Percentiles rank a stretch among this genome's conserved stretches.
Evolutionary conservation across 2,797 vertebrate genomes (phyloP).

Genomic region (Knipowitschia caucasica): DNA sequence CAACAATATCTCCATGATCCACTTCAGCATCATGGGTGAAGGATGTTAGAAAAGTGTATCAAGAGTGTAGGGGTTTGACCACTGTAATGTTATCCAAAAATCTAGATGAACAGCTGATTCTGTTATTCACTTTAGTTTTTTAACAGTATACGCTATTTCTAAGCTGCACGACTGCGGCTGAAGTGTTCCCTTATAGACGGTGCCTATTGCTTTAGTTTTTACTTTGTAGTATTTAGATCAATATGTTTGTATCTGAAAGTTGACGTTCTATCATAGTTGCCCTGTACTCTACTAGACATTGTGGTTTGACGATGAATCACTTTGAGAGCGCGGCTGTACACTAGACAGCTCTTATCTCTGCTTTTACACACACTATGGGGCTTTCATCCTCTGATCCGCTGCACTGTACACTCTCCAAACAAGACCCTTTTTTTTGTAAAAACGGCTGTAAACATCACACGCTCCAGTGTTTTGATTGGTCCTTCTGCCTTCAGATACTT

Average conservation of each 20-base stretch:
- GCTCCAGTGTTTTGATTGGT: slow-evolving; percentile 4
- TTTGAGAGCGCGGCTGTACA: slow-evolving; percentile 1
- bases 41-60: too few relatives aligned
- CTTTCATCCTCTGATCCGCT: slow-evolving; percentile 9
- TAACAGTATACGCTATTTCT: too few relatives aligned
- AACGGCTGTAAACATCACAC: background rate
- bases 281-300: background rate
- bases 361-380: slow-evolving; percentile 14
- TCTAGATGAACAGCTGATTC: too few relatives aligned
- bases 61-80: too few relatives aligned
- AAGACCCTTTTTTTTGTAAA: background rate
- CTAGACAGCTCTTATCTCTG: slow-evolving; percentile 11
- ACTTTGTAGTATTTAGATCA: too few relatives aligned
- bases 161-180: too few relatives aligned
- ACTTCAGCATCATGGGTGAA: too few relatives aligned
- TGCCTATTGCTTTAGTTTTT: too few relatives aligned
- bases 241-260: background rate
- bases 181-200: slow-evolving; percentile 1
- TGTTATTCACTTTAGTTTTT: too few relatives aligned
- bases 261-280: background rate
- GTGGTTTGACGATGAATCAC: slow-evolving; percentile 5
- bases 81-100: too few relatives aligned
- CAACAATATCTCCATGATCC: too few relatives aligned
- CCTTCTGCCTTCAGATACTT: slow-evolving; percentile 81
- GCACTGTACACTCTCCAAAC: slow-evolving; percentile 5